phyloP scores from a whole-genome alignment of 2,797 vertebrate species.

The Anguilla marmorata region DNA sequence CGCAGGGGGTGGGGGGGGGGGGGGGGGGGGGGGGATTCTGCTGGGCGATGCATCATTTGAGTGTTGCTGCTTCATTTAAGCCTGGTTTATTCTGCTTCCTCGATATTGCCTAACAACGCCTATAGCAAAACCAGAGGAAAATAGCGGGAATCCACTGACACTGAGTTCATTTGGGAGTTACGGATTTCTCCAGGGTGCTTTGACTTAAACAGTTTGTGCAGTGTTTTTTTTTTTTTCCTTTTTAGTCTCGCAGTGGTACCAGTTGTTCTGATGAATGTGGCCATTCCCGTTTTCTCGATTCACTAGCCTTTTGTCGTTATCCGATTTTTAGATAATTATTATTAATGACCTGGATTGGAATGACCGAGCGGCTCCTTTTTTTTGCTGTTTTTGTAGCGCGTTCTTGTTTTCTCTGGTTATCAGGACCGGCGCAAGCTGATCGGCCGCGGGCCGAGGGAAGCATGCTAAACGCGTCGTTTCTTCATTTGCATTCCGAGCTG shows the following conservation, averaged over 20 bases:
- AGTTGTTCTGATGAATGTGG: background rate
- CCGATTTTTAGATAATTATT: background rate
- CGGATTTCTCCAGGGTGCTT: background rate
- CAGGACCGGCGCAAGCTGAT: background rate
- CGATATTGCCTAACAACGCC: background rate
- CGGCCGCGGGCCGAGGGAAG: background rate
- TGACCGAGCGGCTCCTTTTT: background rate
- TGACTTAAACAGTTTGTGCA: background rate
- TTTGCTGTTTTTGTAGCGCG: background rate
- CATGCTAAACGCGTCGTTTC: background rate
- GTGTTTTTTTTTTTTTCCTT: background rate
- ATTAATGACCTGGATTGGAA: background rate
- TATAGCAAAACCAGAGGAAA: background rate
- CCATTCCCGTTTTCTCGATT: background rate
- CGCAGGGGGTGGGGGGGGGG: too few species aligned
- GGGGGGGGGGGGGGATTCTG: too few species aligned
- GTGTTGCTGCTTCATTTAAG: background rate
- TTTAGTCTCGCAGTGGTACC: background rate
- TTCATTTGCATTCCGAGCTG: background rate
- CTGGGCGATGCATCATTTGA: constrained; percentile 7
- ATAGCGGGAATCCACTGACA: background rate
- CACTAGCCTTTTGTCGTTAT: background rate
- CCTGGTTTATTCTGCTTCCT: background rate
- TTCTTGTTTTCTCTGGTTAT: background rate
- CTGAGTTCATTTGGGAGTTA: background rate